phyloP scores from a whole-genome alignment of 2,888 invertebrate genomes.

The Macropis europaea region DNA sequence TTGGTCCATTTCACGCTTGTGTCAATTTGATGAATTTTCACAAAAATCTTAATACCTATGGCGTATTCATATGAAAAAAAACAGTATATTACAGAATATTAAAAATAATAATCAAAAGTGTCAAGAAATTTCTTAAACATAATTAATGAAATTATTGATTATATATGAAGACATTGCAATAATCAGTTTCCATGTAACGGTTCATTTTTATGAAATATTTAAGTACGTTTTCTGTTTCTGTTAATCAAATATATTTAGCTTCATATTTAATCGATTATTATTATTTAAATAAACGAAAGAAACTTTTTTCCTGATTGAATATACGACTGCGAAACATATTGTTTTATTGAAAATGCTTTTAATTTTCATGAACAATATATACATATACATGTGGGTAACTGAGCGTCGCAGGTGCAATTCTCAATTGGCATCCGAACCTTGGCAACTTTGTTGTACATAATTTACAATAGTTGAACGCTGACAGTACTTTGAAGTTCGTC shows the following conservation, averaged over 20 bases:
- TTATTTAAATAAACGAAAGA: background rate
- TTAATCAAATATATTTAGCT: too few species aligned
- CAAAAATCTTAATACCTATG: too few species aligned
- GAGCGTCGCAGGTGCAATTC: constrained; percentile 29
- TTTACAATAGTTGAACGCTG: background rate
- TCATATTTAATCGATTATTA: too few species aligned
- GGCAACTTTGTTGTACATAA: background rate
- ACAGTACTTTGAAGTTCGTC: background rate
- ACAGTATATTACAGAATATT: too few species aligned
- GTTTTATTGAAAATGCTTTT: background rate
- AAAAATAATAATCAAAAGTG: too few species aligned
- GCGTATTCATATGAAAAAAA: too few species aligned
- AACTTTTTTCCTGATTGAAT: background rate
- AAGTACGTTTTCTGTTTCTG: too few species aligned
- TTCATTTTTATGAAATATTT: too few species aligned
- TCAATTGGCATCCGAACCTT: background rate
- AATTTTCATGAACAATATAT: background rate
- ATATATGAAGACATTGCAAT: too few species aligned
- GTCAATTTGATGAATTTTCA: background rate
- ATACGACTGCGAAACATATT: background rate
- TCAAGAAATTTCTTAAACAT: too few species aligned
- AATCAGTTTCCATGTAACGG: too few species aligned
- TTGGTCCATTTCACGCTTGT: background rate
- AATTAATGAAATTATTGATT: too few species aligned
- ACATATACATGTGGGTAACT: background rate